Conservation (phyloP, 92 coral and sea anemone species). For the Porites divaricata region DNA sequence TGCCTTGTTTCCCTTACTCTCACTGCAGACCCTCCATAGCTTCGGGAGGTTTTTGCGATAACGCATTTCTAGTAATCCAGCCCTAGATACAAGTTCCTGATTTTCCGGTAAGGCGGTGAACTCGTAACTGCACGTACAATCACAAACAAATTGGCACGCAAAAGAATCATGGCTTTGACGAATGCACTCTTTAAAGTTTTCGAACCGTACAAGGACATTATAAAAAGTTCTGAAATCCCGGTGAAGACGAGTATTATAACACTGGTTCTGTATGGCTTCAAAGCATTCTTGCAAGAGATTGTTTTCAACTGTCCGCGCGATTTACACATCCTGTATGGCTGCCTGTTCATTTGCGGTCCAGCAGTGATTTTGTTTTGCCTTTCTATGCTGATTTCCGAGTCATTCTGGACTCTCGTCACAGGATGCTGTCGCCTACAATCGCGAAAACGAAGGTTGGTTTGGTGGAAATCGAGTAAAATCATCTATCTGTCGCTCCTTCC, state of each 20-base stretch:
- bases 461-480: slow-evolving; percentile 45
- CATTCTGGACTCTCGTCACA: slow-evolving; percentile 63
- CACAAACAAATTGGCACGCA: background rate
- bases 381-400: slow-evolving; percentile 49
- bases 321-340: slow-evolving; percentile 43
- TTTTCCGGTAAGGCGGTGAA: background rate
- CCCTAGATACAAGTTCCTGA: background rate
- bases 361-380: slow-evolving; percentile 47
- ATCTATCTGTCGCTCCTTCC: slow-evolving; percentile 28
- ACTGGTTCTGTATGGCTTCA: slow-evolving; percentile 39
- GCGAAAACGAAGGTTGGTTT: slow-evolving; percentile 32
- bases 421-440: slow-evolving; percentile 43
- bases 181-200: slow-evolving; percentile 18
- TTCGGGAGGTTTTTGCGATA: too few species aligned
- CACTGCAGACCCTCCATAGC: too few species aligned
- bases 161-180: slow-evolving; percentile 5
- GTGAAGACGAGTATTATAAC: slow-evolving; percentile 38
- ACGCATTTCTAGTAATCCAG: background rate
- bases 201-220: slow-evolving; percentile 15
- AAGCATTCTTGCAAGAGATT: slow-evolving; percentile 27
- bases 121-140: background rate
- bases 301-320: slow-evolving; percentile 55
- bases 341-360: slow-evolving; percentile 59
- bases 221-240: slow-evolving; percentile 26
- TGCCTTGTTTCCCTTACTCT: too few species aligned